Conservation (phyloP, 1,140 invertebrate species). For the Papilio glaucus region DNA sequence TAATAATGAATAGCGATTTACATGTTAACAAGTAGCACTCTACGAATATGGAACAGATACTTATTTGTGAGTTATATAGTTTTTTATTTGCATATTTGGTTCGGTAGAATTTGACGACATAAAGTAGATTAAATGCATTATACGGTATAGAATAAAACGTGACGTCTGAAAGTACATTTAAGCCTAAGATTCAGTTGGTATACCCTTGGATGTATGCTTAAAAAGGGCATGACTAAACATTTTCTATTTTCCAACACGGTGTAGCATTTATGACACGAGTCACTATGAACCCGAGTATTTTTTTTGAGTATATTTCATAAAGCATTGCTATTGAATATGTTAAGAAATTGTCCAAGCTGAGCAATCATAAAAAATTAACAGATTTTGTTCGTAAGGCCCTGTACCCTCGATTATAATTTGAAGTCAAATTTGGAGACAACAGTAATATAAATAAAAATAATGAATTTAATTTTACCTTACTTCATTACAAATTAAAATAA, state of each 20-base stretch:
- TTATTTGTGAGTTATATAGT: neutral
- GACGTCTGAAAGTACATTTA: neutral
- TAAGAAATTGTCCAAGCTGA: no score
- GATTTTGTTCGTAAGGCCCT: constrained; percentile 11
- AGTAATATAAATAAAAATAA: no score
- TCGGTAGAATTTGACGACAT: neutral
- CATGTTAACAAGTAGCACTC: constrained; percentile 9
- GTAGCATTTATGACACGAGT: neutral
- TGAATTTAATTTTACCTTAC: no score
- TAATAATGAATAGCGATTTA: constrained; percentile 4
- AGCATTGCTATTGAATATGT: neutral
- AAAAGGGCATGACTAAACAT: neutral
- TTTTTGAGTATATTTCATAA: neutral
- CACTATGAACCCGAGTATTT: neutral
- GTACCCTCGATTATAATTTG: no score
- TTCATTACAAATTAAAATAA: no score
- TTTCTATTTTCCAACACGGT: neutral
- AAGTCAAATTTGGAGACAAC: no score
- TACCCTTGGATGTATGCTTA: neutral
- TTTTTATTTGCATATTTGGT: no score
- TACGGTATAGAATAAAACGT: no score
- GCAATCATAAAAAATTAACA: no score
- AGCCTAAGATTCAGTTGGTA: neutral
- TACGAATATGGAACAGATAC: neutral
- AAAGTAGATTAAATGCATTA: neutral